Base-by-base conservation (phyloP, 2,888 invertebrate species). In the Tanaodytes sp. region DNA sequence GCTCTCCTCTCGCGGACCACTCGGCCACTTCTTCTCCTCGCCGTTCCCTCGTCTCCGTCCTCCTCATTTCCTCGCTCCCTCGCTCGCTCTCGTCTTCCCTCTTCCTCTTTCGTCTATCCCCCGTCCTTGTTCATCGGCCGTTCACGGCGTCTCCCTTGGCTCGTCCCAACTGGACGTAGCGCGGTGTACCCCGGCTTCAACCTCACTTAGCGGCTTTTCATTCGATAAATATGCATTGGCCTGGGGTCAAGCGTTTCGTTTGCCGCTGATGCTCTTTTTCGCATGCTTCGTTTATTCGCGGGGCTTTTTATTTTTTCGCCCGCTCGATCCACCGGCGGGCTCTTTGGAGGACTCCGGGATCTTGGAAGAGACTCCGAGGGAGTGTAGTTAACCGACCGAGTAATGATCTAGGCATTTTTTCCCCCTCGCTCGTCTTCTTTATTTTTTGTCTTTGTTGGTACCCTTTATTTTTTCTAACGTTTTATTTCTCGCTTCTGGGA, bases 191-290 rank as follows among this genome's bases (percentile, higher is more conserved):
- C 65, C 65, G 58, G 42, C 31, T 54, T 59, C 63, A 49, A 55
- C 59, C 54, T 59, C 54, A 66, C 66, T 66, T 66, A 66, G 66
- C 59, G 59, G 66, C 66, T 66, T 59, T 59, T 59, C 59, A 59
- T 54, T 59, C 66, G 66, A 66, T 66, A 67, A 67, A 67, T 67
- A 61, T 61, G 67, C 67, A 61, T 61, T 55, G 67, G 55, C 59
- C 66, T 55, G 14, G 45, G 67, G 67, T 67, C 67, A 67, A 67
- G 49, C 55, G 49, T 61, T 61, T 67, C 61, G 67, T 67, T 62
- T 39, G 61, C 61, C 30, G 52, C 45, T 46, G 49, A 36, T 42
- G 37, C 54, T 59, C 45, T 52, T 66, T 59, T 46, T 23, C 23
- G 20, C 33, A 2, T 18, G 11, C 9, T 43, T 16, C 42, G 48